Conservation (phyloP, 2,888 invertebrate genomes). For the Cheilosia vulpina region DNA sequence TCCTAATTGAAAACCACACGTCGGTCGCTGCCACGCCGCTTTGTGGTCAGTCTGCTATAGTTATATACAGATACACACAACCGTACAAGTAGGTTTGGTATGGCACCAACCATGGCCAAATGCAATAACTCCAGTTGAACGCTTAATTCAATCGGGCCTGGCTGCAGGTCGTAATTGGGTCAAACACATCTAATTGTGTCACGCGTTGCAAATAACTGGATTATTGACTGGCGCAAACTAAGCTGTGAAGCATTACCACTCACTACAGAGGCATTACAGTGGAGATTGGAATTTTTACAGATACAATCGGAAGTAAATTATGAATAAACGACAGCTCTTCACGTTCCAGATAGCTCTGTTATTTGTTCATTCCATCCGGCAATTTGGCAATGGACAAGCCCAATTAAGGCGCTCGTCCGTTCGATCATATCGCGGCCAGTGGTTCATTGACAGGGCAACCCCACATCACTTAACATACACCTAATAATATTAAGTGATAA, state of each 20-base stretch:
- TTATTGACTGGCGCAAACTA: conserved; percentile 13
- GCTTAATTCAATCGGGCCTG: conserved; percentile 48
- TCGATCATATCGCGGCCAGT: conserved; percentile 7
- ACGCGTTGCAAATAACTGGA: conserved; percentile 46
- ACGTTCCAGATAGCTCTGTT: conserved; percentile 47
- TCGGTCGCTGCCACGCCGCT: conserved; percentile 30
- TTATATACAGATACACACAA: neutral
- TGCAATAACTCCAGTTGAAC: conserved; percentile 60
- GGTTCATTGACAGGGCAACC: conserved; percentile 47
- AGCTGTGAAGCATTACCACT: conserved; percentile 19
- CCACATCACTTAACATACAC: conserved; percentile 35
- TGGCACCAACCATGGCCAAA: conserved; percentile 37
- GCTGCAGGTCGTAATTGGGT: conserved; percentile 53
- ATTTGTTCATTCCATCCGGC: conserved; percentile 35
- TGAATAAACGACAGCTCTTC: conserved; percentile 6
- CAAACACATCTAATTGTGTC: conserved; percentile 53
- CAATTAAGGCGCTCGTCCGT: conserved; percentile 25
- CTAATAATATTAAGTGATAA: conserved; percentile 52
- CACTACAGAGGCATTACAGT: neutral
- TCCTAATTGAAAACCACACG: conserved; percentile 64
- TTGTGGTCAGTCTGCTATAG: conserved; percentile 19
- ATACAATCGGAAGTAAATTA: conserved; percentile 2
- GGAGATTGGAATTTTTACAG: neutral
- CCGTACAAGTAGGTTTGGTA: neutral
- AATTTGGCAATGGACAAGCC: conserved; percentile 40